A percentile compares a stretch with the other conserved stretches of the same genome.
Evolutionary conservation across 1,140 invertebrate species (phyloP).

Genomic region (Plodia interpunctella): DNA sequence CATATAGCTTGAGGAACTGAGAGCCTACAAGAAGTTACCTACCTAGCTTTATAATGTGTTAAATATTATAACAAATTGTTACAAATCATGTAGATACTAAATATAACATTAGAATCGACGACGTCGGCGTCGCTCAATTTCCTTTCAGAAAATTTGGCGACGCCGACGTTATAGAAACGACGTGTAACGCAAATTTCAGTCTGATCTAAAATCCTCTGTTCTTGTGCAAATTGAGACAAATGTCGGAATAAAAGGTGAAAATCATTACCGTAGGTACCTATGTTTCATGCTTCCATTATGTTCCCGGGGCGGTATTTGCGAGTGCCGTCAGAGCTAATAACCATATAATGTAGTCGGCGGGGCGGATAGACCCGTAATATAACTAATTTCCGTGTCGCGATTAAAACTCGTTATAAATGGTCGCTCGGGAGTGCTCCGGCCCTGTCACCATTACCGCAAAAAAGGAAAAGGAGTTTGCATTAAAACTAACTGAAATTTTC

Average conservation of each 20-base stretch:
- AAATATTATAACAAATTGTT: too few relatives aligned
- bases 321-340: conserved; percentile 31
- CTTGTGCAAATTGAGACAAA: neutral
- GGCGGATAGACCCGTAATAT: conserved; percentile 36
- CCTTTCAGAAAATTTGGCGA: too few relatives aligned
- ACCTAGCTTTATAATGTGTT: too few relatives aligned
- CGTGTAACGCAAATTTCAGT: neutral
- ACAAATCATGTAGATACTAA: too few relatives aligned
- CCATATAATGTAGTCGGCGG: conserved; percentile 32
- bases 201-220: neutral
- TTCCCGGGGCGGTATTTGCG: conserved; percentile 15
- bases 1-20: too few relatives aligned
- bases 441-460: conserved; percentile 51
- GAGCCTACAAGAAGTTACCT: too few relatives aligned
- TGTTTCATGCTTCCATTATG: conserved; percentile 14
- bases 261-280: conserved; percentile 17
- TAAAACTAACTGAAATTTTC: conserved; percentile 38
- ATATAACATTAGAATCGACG: too few relatives aligned
- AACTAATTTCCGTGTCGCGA: conserved; percentile 53
- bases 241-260: conserved; percentile 7
- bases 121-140: too few relatives aligned
- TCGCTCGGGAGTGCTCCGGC: conserved; percentile 30
- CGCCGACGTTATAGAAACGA: too few relatives aligned
- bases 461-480: conserved; percentile 36
- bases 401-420: conserved; percentile 57